phyloP scores from a whole-genome alignment of 2,888 invertebrate species.

The Orthosia cruda region DNA sequence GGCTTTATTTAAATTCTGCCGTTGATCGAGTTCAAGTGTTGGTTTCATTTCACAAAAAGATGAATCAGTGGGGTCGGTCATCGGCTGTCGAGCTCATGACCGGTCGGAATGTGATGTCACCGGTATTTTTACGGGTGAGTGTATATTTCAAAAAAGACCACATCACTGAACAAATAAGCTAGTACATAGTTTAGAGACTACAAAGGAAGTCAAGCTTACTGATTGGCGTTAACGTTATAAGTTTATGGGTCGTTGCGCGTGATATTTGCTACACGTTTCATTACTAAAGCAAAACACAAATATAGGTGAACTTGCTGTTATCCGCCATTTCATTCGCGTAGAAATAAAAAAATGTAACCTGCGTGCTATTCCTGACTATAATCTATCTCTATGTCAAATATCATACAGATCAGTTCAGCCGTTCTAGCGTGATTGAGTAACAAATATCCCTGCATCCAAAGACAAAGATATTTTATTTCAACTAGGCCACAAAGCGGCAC shows the following conservation, averaged over 20 bases:
- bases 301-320: background rate
- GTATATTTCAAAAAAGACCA: constrained; percentile 34
- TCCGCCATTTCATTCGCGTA: too few relatives aligned
- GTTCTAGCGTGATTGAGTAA: too few relatives aligned
- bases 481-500: too few relatives aligned
- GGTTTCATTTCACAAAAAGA: constrained; percentile 35
- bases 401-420: too few relatives aligned
- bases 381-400: too few relatives aligned
- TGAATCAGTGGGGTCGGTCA: constrained; percentile 52
- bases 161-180: constrained; percentile 35
- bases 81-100: constrained; percentile 44
- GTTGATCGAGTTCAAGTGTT: constrained; percentile 17
- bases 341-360: too few relatives aligned
- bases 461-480: too few relatives aligned
- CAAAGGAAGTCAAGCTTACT: constrained; percentile 28
- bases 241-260: constrained; percentile 14
- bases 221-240: constrained; percentile 18
- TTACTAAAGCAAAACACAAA: background rate
- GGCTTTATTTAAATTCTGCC: constrained; percentile 5
- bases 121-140: constrained; percentile 42
- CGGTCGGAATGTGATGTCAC: constrained; percentile 54
- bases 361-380: too few relatives aligned
- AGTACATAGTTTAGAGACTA: constrained; percentile 20
- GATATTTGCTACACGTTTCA: background rate
- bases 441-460: too few relatives aligned